Base-by-base conservation (phyloP, 2,113 vertebrate genomes). In the Trichomycterus rosablanca region DNA sequence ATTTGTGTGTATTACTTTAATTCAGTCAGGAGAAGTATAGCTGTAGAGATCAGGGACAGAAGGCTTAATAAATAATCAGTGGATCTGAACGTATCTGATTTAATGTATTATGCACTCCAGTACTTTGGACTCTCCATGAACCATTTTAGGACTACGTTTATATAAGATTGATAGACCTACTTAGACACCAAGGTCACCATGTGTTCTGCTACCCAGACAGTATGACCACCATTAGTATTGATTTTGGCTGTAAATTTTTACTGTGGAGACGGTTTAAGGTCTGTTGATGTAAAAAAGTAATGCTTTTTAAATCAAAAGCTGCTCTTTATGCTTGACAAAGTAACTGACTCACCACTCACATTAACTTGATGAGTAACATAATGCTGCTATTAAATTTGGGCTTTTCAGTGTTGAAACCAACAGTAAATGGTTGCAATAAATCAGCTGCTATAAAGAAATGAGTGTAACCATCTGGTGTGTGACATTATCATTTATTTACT, bases 101-200 rank as follows among this genome's bases (percentile, higher is more conserved):
- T 22, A 34, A 64, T 64, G 55, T 24, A 64, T 64, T 46, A 55
- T 64, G 55, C 39, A 64, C 50, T 24, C 7, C n/a, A 35, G 28
- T 35, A 34, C 50, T 35, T 20, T 55, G 50, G 55, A 55, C 51
- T 26, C 43, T 16, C 40, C 9, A 12, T 44, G 39, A 54, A 63
- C 26, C 37, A 26, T 39, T 56, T 64, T 48, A 55, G 32, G 46
- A 7, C 11, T 2, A 18, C 11, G 15, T 15, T 26, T 28, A 24
- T 12, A 54, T 16, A n/a, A 39, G 42, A 23, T 39, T 12, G 5
- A 48, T 48, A 39, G 23, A 14, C 7, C 15, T 14, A 37, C 18
- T n/a, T 15, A 45, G 42, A 39, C 51, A 28, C 40, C 52, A 64
- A 56, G 52, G 62, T 64, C 62, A 56, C 30, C 51, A 24, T 55